Base-by-base conservation (phyloP, 2,113 vertebrate species). In the Microtus montanus region DNA sequence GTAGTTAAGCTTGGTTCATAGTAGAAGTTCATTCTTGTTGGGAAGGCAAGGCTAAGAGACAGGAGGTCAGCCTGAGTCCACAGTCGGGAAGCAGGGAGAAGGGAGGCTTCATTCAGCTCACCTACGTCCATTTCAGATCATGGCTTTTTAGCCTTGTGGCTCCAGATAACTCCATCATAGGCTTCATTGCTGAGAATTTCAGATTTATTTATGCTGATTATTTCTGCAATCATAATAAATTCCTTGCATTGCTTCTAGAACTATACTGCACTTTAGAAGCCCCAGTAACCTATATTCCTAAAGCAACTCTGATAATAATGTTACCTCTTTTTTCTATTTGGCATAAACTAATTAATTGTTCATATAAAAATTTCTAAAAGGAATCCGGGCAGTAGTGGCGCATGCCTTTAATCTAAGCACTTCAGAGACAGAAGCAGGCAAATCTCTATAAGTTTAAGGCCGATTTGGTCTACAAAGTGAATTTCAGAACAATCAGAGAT, bases 291-390 rank as follows among this genome's bases (percentile, higher is more conserved):
- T 80, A 12, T 33, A 49, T 64, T 61, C 28, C 95, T 85, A 96
- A 92, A 93, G 66, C 4, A 89, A 15, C 1, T 79, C 22, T 33
- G 38, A 74, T 33, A 91, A 71, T 5, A 24, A 52, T 33, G 19
- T 63, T 73, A 78, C 12, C 80, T 63, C n/a, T 38, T 52, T 66
- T 28, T 54, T 78, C 5, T 90, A 68, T 64, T 74, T 68, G 41
- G 3, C 84, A 9, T 58, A 87, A 26, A 58, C 73, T 90, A 90
- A 83, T 66, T 95, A 93, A 82, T 78, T 91, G 28, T 64, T 79
- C 22, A 75, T 30, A 75, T 41, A 66, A 78, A 77, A 38, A 95
- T 77, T 74, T 63, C 41, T 92, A 68, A n/a, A 33, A 89, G 49
- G 88, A 38, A 73, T 19, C n/a, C 8, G 0, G 8, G 3, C 15